Evolutionary conservation across 2,797 vertebrate genomes (phyloP).

Genomic region (Tapirus indicus): DNA sequence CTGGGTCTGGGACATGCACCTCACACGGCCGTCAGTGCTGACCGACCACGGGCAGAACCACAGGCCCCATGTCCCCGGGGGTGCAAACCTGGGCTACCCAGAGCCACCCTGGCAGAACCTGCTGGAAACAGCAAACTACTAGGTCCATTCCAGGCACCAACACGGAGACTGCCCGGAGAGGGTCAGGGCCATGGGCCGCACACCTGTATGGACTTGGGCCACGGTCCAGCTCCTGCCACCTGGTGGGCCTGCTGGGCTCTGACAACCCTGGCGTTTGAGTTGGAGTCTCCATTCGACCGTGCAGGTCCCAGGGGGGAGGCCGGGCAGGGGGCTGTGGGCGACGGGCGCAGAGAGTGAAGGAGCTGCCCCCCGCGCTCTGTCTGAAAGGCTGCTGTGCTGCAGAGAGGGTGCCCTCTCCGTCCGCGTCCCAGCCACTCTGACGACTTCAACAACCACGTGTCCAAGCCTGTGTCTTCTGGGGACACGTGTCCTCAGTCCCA

Average conservation of each 20-base stretch:
- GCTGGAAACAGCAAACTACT: background rate
- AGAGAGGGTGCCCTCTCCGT: fast-evolving
- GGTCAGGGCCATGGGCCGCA: fast-evolving
- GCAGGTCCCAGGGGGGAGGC: background rate
- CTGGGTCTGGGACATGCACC: fast-evolving
- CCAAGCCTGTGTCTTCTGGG: fast-evolving
- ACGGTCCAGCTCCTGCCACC: fast-evolving
- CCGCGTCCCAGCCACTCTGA: fast-evolving
- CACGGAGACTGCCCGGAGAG: fast-evolving
- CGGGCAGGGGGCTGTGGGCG: background rate
- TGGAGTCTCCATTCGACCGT: fast-evolving
- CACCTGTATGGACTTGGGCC: background rate
- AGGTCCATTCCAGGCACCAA: fast-evolving
- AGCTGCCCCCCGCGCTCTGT: background rate
- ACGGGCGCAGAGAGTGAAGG: fast-evolving
- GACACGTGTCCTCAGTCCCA: fast-evolving
- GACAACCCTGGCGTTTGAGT: background rate
- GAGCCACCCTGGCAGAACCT: background rate
- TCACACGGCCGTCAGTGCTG: fast-evolving
- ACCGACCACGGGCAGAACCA: fast-evolving
- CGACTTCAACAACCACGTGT: fast-evolving
- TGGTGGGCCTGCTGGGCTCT: fast-evolving
- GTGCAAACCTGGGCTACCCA: fast-evolving
- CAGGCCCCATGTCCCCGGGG: background rate
- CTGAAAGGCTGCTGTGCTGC: background rate